Conservation (phyloP, 2,888 invertebrate genomes). For the Morpho deidamia region DNA sequence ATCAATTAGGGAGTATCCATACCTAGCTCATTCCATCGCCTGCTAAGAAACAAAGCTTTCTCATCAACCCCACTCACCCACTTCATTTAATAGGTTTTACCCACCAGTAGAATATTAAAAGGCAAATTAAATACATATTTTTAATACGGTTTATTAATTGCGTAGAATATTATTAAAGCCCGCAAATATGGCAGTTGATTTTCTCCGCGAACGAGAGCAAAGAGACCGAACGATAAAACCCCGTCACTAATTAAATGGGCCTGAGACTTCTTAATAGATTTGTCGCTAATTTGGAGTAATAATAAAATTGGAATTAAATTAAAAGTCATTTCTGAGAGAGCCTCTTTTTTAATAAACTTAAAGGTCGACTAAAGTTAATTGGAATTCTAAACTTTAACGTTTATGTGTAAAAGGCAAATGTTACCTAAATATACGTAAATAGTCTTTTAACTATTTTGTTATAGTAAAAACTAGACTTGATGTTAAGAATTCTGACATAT, state of each 20-base stretch:
- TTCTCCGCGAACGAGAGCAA: constrained; percentile 58
- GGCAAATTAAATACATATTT: background rate
- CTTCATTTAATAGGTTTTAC: too few relatives aligned
- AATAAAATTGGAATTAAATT: constrained; percentile 55
- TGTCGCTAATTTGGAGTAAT: constrained; percentile 70
- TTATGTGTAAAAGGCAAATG: background rate
- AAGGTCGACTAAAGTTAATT: background rate
- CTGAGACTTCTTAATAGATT: constrained; percentile 70
- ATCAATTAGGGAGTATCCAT: too few relatives aligned
- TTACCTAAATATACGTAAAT: too few relatives aligned
- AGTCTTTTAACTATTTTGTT: too few relatives aligned
- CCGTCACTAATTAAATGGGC: constrained; percentile 74
- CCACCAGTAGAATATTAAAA: too few relatives aligned
- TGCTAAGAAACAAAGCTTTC: too few relatives aligned
- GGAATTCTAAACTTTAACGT: background rate
- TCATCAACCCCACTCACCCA: too few relatives aligned
- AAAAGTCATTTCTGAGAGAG: constrained; percentile 20
- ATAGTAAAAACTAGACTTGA: too few relatives aligned
- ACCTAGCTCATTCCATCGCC: too few relatives aligned
- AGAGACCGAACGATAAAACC: constrained; percentile 71
- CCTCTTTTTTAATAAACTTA: constrained; percentile 7
- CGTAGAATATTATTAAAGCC: constrained; percentile 63
- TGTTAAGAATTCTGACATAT: too few relatives aligned
- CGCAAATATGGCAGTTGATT: constrained; percentile 62
- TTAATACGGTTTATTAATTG: constrained; percentile 23